Evolutionary conservation across 2,797 vertebrate genomes (phyloP).

Genomic region (Leuciscus waleckii): DNA sequence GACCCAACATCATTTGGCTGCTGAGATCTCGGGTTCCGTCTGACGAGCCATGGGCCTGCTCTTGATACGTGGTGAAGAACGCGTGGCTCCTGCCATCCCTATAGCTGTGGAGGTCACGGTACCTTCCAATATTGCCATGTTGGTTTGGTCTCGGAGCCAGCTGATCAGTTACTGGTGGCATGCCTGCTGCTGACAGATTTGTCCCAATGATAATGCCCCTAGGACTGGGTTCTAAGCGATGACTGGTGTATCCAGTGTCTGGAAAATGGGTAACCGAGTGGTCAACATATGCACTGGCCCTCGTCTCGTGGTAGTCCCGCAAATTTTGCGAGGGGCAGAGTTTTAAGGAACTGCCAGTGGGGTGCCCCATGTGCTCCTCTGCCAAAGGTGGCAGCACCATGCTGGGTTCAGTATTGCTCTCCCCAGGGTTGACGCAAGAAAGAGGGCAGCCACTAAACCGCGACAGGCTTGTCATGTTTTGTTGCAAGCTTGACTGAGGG

Average conservation of each 20-base stretch:
- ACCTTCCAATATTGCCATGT: constrained; percentile 78
- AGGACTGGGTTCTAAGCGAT: constrained; percentile 79
- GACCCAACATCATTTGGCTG: constrained; percentile 79
- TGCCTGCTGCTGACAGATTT: constrained; percentile 78
- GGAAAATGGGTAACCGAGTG: constrained; percentile 78
- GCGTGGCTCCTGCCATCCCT: constrained; percentile 77
- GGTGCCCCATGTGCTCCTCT: constrained; percentile 72
- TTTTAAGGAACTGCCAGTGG: constrained; percentile 78
- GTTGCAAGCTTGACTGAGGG: constrained; percentile 73
- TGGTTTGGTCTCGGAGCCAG: constrained; percentile 76
- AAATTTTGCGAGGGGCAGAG: constrained; percentile 77
- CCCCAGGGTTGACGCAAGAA: constrained; percentile 75
- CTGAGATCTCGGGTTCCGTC: constrained; percentile 74
- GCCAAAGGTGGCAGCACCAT: constrained; percentile 76
- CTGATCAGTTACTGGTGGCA: constrained; percentile 81
- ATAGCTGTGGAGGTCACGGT: constrained; percentile 78
- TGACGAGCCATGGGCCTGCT: constrained; percentile 80
- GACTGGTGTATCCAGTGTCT: constrained; percentile 80
- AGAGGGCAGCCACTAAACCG: constrained; percentile 79
- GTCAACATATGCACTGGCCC: constrained; percentile 83
- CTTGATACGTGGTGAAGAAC: constrained; percentile 78
- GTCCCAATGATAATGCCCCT: constrained; percentile 82
- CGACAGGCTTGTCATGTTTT: constrained; percentile 74
- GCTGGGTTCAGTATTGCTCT: constrained; percentile 77
- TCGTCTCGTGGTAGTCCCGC: constrained; percentile 82